Evolutionary conservation across 2,888 invertebrate species (phyloP).

Genomic region (Periphyllus acericola): DNA sequence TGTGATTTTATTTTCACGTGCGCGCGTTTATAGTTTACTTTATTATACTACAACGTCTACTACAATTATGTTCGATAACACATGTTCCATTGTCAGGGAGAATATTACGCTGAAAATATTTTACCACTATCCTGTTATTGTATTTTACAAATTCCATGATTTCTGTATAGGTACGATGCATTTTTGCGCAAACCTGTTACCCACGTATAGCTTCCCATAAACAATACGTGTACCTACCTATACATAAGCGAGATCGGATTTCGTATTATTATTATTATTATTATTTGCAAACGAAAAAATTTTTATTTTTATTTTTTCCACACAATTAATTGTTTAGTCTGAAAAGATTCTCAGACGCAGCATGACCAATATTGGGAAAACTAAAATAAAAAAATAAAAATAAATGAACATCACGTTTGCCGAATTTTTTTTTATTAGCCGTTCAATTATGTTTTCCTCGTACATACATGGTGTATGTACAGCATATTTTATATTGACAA

Average conservation of each 20-base stretch:
- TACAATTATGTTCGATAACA: not conserved
- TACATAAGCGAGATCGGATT: constrained; percentile 1
- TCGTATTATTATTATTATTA: constrained; percentile 46
- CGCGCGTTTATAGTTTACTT: not conserved
- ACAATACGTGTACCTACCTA: no score
- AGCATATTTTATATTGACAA: not conserved
- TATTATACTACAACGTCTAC: not conserved
- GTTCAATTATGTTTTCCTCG: not conserved
- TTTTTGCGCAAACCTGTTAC: constrained; percentile 38
- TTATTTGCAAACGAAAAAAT: constrained; percentile 42
- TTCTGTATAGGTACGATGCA: not conserved
- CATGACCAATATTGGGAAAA: constrained; percentile 18
- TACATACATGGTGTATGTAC: not conserved
- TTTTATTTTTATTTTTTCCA: not conserved
- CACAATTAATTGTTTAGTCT: constrained; percentile 8
- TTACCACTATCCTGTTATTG: constrained; percentile 27
- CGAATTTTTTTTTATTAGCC: not conserved
- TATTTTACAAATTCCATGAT: constrained; percentile 30
- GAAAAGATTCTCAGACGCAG: not conserved
- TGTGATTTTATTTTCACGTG: constrained; percentile 2
- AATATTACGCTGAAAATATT: constrained; percentile 6
- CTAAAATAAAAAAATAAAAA: not conserved
- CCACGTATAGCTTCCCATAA: not conserved
- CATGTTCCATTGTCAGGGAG: not conserved
- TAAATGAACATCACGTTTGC: not conserved